These are phyloP conservation scores for Argopecten irradians DNA, from an alignment of 1,140 invertebrate species.

Conservation along the genomic window DNA sequence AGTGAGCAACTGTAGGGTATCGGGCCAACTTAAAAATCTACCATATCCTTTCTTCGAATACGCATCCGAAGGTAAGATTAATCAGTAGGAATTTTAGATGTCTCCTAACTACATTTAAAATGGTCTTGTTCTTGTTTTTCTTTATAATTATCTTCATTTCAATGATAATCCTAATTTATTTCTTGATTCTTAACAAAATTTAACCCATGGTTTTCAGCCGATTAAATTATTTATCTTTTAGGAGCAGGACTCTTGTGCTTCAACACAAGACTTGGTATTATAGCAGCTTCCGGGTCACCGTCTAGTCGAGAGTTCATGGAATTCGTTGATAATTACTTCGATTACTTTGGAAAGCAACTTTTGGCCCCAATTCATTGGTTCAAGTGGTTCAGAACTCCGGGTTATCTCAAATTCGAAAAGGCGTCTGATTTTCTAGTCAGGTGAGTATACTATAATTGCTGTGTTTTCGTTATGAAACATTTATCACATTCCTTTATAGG, in stretches of 20 bases:
- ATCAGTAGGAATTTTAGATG: not conserved
- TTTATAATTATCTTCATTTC: not conserved
- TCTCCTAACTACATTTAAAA: not conserved
- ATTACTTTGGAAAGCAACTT: constrained; percentile 32
- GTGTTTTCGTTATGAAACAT: not conserved
- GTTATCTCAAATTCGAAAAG: constrained; percentile 35
- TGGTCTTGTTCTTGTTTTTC: not conserved
- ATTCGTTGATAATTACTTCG: not conserved
- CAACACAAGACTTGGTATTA: not conserved
- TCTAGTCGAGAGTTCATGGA: not conserved
- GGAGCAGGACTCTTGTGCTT: constrained; percentile 39
- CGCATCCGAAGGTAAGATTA: constrained; percentile 25
- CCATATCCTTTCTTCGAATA: not conserved
- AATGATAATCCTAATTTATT: not conserved
- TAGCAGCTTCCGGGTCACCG: not conserved
- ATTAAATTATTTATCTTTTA: not conserved
- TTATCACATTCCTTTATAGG: not conserved
- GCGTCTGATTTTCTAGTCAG: constrained; percentile 24
- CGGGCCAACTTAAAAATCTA: not conserved
- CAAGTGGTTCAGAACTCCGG: constrained; percentile 23
- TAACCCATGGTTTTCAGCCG: not conserved
- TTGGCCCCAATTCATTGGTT: constrained; percentile 24
- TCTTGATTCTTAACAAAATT: not conserved
- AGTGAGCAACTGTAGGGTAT: not conserved
- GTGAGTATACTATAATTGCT: not conserved